Evolutionary conservation across 2,888 invertebrate species (phyloP), one percentile per base, ranked within the genome.

Genomic region (Polia nebulosa): DNA sequence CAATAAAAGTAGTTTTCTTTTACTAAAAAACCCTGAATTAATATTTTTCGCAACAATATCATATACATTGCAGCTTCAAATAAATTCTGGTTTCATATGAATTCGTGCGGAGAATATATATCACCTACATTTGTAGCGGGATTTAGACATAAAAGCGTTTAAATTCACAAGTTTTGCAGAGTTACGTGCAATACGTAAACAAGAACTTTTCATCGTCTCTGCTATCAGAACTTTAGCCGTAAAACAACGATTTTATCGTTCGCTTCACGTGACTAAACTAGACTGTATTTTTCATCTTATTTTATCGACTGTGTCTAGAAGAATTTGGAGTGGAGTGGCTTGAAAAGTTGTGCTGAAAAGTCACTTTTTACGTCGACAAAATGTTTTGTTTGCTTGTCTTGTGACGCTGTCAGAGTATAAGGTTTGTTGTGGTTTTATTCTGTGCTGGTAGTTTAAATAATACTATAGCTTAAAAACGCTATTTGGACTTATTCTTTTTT

Each of bases 161-260:
- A 67, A 65, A 74, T 78, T 79, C 63, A 76, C 78, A 77, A 83
- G 72, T 83, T 81, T 70, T 34, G 61, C 62, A 67, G 62, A 75
- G 76, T 78, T 72, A 78, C 80, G 74, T 79, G 77, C 68, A 63
- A 51, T 72, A 74, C 78, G 76, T 76, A 79, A 75, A 79, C 72
- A 81, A 80, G 72, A 82, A 87, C 81, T 86, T 85, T 78, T 58
- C 58, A 72, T 55, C 66, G 69, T 63, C 80, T 82, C 68, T 63
- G 61, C 67, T 61, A 67, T 68, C 76, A 69, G 60, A 88, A 88
- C 74, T 87, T 87, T 77, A 66, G 72, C 71, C 82, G 83, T 88
- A 87, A 87, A 86, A 83, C 82, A 83, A 72, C 78, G 77, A 82
- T 85, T 85, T 86, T 82, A 84, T 84, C 80, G 80, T 78, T 69